Conservation (phyloP, 2,113 vertebrate genomes). For the Pituophis catenifer region DNA sequence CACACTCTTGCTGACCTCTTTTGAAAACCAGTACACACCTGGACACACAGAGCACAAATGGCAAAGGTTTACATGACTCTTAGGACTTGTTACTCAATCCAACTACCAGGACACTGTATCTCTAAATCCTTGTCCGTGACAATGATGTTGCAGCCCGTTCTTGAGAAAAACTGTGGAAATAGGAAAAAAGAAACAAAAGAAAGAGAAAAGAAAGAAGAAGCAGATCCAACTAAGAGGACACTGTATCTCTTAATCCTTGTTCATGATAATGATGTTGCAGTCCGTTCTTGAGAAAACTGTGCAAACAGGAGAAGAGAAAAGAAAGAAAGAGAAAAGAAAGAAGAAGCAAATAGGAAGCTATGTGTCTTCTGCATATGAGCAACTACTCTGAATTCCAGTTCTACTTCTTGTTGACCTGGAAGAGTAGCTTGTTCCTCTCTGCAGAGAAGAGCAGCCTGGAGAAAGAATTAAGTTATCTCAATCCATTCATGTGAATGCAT, state of each 20-base stretch:
- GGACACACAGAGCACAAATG: accelerated
- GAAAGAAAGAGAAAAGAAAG: too few relatives aligned
- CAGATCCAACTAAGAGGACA: too few relatives aligned
- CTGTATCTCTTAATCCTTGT: too few relatives aligned
- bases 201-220: too few relatives aligned
- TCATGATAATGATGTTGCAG: too few relatives aligned
- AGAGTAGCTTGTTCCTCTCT: not conserved
- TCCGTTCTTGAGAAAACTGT: too few relatives aligned
- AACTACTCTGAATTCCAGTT: not conserved
- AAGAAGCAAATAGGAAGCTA: not conserved
- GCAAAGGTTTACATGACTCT: too few relatives aligned
- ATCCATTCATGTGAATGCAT: not conserved
- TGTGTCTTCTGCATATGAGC: not conserved
- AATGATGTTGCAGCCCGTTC: too few relatives aligned
- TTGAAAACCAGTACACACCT: not conserved
- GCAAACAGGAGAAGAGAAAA: too few relatives aligned
- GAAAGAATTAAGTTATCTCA: not conserved
- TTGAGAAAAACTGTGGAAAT: too few relatives aligned
- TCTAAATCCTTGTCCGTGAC: not conserved
- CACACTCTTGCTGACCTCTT: accelerated
- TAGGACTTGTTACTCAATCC: too few relatives aligned
- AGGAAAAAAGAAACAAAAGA: too few relatives aligned
- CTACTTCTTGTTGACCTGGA: not conserved
- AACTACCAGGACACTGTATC: not conserved
- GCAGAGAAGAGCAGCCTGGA: not conserved